A percentile compares a stretch with the other conserved stretches of the same genome.
Conservation (phyloP, 1,140 invertebrate species). For the Caerostris darwini region DNA sequence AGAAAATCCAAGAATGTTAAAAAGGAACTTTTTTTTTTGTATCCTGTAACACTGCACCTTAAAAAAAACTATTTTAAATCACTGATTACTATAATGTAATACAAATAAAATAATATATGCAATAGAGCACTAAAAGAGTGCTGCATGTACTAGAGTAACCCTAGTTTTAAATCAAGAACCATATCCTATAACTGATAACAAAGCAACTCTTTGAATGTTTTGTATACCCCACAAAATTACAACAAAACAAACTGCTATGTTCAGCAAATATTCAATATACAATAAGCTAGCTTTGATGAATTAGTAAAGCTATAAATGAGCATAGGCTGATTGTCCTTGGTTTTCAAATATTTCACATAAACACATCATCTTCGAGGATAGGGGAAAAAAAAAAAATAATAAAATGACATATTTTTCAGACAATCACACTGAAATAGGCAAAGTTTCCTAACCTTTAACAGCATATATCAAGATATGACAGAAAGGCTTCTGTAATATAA, state of each 20-base stretch:
- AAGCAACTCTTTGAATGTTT: not conserved
- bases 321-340: slow-evolving; percentile 55
- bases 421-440: not conserved
- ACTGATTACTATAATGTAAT: not conserved
- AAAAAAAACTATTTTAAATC: not conserved
- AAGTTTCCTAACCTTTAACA: not conserved
- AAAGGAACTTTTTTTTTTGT: slow-evolving; percentile 12
- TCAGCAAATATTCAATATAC: not conserved
- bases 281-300: not conserved
- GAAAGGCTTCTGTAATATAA: slow-evolving; percentile 52
- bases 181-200: not conserved
- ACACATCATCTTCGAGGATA: not conserved
- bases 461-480: slow-evolving; percentile 56
- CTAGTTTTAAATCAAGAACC: not conserved
- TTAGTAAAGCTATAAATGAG: slow-evolving; percentile 32
- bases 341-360: slow-evolving; percentile 16
- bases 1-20: not conserved
- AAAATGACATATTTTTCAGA: slow-evolving; percentile 15
- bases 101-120: not conserved
- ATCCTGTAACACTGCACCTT: not conserved
- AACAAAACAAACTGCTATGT: not conserved
- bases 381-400: not conserved
- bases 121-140: not conserved
- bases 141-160: not conserved
- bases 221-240: not conserved